These are phyloP conservation scores for Anoplophora glabripennis DNA, from an alignment of 1,140 invertebrate species.

Conservation along the genomic window DNA sequence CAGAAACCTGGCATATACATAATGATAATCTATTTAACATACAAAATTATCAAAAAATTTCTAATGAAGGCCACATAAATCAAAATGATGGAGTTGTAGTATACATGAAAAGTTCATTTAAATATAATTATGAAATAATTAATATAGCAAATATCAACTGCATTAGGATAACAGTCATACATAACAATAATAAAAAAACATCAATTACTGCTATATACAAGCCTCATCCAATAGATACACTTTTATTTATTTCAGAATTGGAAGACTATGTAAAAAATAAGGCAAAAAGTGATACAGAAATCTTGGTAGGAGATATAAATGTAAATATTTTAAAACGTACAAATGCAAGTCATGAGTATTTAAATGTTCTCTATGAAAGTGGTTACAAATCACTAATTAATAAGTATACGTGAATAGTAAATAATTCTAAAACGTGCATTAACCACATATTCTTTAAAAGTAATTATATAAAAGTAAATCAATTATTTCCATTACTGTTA, in stretches of 20 bases:
- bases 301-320: neutral
- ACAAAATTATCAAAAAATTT: neutral
- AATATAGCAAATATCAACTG: neutral
- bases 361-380: neutral
- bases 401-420: neutral
- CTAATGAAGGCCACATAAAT: neutral
- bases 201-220: too few species aligned
- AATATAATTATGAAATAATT: neutral
- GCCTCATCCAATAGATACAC: conserved; percentile 2
- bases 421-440: conserved; percentile 4
- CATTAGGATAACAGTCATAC: neutral
- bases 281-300: neutral
- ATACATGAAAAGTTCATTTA: neutral
- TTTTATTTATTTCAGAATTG: neutral
- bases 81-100: conserved; percentile 3
- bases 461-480: neutral
- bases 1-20: neutral
- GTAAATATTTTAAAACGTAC: neutral
- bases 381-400: neutral
- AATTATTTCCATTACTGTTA: neutral
- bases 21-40: neutral
- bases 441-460: conserved; percentile 9
- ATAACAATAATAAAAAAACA: neutral
- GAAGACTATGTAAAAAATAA: neutral
- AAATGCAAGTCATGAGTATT: neutral